A percentile compares a stretch with the other conserved stretches of the same genome.
These are phyloP conservation scores for Morpho achilles DNA, from an alignment of 2,888 invertebrate genomes.

Conservation along the genomic window DNA sequence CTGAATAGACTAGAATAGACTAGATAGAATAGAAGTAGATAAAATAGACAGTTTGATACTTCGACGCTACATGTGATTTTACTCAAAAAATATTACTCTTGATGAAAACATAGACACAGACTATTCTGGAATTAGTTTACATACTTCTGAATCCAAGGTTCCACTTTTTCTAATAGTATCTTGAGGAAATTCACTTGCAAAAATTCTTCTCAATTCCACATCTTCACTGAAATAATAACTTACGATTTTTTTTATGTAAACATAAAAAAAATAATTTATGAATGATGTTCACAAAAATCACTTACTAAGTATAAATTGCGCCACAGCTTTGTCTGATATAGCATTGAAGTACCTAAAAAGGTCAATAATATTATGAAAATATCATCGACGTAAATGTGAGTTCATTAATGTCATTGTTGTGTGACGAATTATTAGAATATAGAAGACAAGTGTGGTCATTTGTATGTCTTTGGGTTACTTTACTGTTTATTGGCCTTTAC, in stretches of 20 bases:
- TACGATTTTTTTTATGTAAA: constrained; percentile 3
- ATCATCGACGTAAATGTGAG: background rate
- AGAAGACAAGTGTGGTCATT: too few species aligned
- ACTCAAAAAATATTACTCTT: too few species aligned
- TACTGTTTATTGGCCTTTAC: too few species aligned
- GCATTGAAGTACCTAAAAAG: constrained; percentile 41
- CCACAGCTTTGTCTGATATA: constrained; percentile 37
- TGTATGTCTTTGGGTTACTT: too few species aligned
- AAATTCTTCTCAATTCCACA: constrained; percentile 62
- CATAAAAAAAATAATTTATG: background rate
- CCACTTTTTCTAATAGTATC: constrained; percentile 61
- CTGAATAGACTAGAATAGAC: too few species aligned
- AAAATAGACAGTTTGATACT: too few species aligned
- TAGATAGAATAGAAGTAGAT: too few species aligned
- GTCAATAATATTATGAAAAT: background rate
- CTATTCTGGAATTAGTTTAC: background rate
- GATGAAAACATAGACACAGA: too few species aligned
- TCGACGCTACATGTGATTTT: too few species aligned
- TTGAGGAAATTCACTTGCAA: constrained; percentile 65
- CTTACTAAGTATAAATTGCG: constrained; percentile 67
- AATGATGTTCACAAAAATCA: constrained; percentile 25
- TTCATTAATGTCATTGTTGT: background rate
- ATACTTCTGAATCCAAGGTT: constrained; percentile 54
- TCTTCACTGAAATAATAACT: constrained; percentile 53
- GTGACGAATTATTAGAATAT: too few species aligned